Evolutionary conservation across 2,888 invertebrate species (phyloP), one percentile per base, ranked within the genome.

Genomic region (Baccha elongata): DNA sequence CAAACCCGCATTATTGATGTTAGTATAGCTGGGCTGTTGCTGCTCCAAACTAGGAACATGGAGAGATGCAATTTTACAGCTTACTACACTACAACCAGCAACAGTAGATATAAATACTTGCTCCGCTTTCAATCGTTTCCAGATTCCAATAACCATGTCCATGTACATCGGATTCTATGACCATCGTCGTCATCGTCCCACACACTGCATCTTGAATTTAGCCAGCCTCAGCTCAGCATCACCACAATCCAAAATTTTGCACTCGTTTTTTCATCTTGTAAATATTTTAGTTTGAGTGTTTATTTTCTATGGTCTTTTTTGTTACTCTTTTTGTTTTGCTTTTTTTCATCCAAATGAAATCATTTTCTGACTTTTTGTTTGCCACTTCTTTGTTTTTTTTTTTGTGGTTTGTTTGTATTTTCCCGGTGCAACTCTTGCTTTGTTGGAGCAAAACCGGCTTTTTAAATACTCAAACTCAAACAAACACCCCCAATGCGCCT

Each of bases 361-460:
- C 11, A 42, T 29, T 60, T 44, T 29, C 8, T 29, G 23, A 3
- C 29, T 64, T 26, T 15, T 48, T 58, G 37, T 58, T 21, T 50
- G 52, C 15, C 35, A 7, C 19, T 42, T 26, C 69, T 29, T 44
- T 44, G 26, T 3, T 44, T 64, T 32, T 60, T 21, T 26, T 29
- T 68, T 52, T 48, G 19, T n/a, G n/a, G n/a, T 50, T 17, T 53
- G 2, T 11, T 46, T 53, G 23, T 75, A 35, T 44, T 65, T 67
- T 73, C 55, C 44, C 64, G 71, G 55, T 74, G 71, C 71, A 80
- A 69, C 65, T 81, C n/a, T n/a, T n/a, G n/a, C n/a, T 23, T 46
- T 62, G 32, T 72, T 76, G 76, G 62, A 58, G 62, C 76, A 68
- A 83, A 83, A 83, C 83, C 76, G 83, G 83, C 83, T 83, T 83